Base-by-base conservation (phyloP, 2,888 invertebrate species). In the Quadroppia sp. region DNA sequence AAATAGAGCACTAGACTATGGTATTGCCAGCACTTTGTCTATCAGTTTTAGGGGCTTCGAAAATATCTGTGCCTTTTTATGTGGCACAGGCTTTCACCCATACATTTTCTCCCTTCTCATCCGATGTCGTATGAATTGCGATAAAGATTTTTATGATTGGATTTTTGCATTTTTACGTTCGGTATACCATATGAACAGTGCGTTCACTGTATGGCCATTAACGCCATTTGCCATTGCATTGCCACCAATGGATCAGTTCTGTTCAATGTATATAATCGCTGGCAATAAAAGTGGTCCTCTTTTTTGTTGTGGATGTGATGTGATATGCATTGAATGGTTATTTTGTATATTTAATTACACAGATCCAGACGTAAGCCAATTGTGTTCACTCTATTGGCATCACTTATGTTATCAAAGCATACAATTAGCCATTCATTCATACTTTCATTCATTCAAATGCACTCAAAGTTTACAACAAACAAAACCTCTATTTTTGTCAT, bases 111-210 rank as follows among this genome's bases (percentile, higher is more conserved):
- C 17, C 45, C 45, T 45, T 15, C 17, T 45, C 45, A 36, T 7
- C 36, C 36, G 36, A 36, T 45, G 45, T 45, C 36, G 45, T 45
- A 45, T 45, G 11, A 15, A 15, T 45, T 45, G 45, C 53, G 53
- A 53, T 53, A 53, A 53, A 53, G 53, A 53, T 53, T 53, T 53
- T 53, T 53, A 53, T 53, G 53, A 53, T 20, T 20, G 17, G 2
- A 13, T 53, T n/a, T 53, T 13, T 45, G 45, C 36, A 20, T 20
- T 53, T 9, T 9, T 20, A 7, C 23, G 17, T 53, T 11, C 1
- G 28, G 23, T 20, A 20, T 17, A 17, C 9, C 23, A 53, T 53
- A 23, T 53, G 53, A 53, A 53, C n/a, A n/a, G 50, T 50, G 50
- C 36, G 36, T 45, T 15, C 15, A 45, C 45, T 36, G 36, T 36